These are phyloP conservation scores for Ceuthmochares aereus DNA, from an alignment of 2,113 vertebrate species.

Conservation along the genomic window DNA sequence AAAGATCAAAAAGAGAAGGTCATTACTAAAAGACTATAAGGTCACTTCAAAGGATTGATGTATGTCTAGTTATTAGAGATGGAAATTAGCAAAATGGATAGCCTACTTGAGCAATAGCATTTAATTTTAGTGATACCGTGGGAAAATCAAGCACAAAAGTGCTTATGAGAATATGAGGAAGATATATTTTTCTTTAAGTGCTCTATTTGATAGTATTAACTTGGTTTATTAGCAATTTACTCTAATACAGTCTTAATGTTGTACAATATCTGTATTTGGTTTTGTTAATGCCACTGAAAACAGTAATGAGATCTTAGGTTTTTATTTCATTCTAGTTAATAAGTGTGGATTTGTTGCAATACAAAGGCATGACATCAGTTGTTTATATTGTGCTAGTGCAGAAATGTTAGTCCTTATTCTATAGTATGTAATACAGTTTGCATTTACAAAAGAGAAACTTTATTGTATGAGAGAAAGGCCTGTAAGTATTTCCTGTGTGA, in stretches of 20 bases:
- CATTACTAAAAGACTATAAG: slow-evolving; percentile 18
- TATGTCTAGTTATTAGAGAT: slow-evolving; percentile 4
- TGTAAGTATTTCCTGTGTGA: neutral
- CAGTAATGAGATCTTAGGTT: slow-evolving; percentile 24
- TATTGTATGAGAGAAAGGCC: neutral
- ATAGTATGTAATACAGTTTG: neutral
- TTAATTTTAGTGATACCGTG: slow-evolving; percentile 40
- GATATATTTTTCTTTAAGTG: slow-evolving; percentile 38
- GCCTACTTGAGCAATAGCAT: slow-evolving; percentile 27
- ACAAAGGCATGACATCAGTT: neutral
- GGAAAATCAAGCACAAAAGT: slow-evolving; percentile 42
- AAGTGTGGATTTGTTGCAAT: neutral
- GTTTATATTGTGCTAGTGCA: neutral
- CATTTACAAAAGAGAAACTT: neutral
- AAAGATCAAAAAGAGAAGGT: slow-evolving; percentile 42
- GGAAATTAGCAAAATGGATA: slow-evolving; percentile 45
- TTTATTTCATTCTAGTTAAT: slow-evolving; percentile 32
- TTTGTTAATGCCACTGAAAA: slow-evolving; percentile 50
- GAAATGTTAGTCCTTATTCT: neutral
- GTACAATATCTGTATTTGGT: slow-evolving; percentile 47
- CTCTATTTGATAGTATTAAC: slow-evolving; percentile 57
- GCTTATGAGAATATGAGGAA: slow-evolving; percentile 15
- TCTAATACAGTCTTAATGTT: slow-evolving; percentile 55
- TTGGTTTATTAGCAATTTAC: slow-evolving; percentile 66
- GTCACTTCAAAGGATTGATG: slow-evolving; percentile 32